These are phyloP conservation scores for Acestrorhynchus altus DNA, from an alignment of 2,797 vertebrate genomes.

Conservation along the genomic window DNA sequence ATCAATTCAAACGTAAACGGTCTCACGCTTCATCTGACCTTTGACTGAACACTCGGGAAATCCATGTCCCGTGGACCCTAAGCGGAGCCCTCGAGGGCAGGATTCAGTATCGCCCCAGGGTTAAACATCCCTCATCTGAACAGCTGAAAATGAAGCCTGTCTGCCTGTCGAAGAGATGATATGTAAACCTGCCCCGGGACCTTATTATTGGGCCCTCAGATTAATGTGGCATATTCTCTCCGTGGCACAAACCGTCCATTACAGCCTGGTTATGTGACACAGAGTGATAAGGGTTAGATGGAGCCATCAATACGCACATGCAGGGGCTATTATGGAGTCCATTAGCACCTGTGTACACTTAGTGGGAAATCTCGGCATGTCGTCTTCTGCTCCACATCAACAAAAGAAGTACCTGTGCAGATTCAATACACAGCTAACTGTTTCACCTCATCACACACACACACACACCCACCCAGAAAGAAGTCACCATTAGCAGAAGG, in stretches of 20 bases:
- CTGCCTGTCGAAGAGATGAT: constrained; percentile 49
- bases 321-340: constrained; percentile 46
- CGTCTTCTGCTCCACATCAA: constrained; percentile 19
- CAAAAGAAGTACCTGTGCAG: constrained; percentile 23
- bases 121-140: constrained; percentile 58
- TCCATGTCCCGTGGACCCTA: not conserved
- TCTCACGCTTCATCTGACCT: constrained; percentile 53
- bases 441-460: constrained; percentile 18
- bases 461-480: not conserved
- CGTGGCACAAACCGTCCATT: constrained; percentile 57
- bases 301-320: constrained; percentile 55
- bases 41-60: constrained; percentile 53
- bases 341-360: constrained; percentile 52
- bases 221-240: constrained; percentile 54
- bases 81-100: constrained; percentile 23
- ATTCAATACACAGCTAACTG: constrained; percentile 29
- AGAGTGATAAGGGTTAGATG: constrained; percentile 53
- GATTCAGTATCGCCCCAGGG: constrained; percentile 48
- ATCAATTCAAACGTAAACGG: constrained; percentile 14
- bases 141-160: constrained; percentile 54
- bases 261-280: constrained; percentile 54
- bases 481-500: constrained; percentile 37
- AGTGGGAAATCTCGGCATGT: constrained; percentile 23
- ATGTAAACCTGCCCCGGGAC: constrained; percentile 44
- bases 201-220: constrained; percentile 43